Percentiles rank a stretch among this genome's conserved stretches.
Conservation (phyloP, 2,113 vertebrate genomes). For the Aspidoscelis tigris region DNA sequence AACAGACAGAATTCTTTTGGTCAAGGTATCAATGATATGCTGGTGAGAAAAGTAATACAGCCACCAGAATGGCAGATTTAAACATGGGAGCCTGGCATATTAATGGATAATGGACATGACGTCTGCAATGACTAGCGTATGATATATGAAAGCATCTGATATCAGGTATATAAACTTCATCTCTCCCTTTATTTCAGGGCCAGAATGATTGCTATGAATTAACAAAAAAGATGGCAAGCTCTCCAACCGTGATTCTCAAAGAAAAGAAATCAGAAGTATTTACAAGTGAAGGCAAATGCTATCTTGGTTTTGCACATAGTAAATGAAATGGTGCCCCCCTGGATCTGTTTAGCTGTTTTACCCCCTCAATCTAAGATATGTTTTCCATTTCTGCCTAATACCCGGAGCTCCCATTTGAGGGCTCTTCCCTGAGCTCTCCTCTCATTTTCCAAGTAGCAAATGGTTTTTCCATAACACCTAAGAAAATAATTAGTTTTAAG, state of each 20-base stretch:
- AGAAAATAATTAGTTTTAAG: constrained; percentile 13
- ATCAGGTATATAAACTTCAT: neutral
- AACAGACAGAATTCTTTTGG: neutral
- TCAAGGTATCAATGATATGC: neutral
- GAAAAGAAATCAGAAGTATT: neutral
- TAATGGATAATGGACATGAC: neutral
- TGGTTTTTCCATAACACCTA: neutral
- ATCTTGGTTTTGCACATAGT: neutral
- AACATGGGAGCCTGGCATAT: neutral
- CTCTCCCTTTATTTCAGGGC: neutral
- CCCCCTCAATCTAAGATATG: neutral
- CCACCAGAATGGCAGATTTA: neutral
- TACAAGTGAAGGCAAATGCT: neutral
- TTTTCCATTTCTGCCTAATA: neutral
- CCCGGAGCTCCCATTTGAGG: neutral
- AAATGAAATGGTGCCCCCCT: neutral
- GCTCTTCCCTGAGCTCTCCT: neutral
- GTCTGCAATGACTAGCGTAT: neutral
- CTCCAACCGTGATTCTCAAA: neutral
- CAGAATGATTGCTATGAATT: too few species aligned
- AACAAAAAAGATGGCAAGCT: too few species aligned
- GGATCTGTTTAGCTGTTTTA: neutral
- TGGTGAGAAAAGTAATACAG: neutral
- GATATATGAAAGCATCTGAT: neutral
- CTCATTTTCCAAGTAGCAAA: neutral